Conservation (phyloP, 1,140 invertebrate genomes). For the Aricia agestis region DNA sequence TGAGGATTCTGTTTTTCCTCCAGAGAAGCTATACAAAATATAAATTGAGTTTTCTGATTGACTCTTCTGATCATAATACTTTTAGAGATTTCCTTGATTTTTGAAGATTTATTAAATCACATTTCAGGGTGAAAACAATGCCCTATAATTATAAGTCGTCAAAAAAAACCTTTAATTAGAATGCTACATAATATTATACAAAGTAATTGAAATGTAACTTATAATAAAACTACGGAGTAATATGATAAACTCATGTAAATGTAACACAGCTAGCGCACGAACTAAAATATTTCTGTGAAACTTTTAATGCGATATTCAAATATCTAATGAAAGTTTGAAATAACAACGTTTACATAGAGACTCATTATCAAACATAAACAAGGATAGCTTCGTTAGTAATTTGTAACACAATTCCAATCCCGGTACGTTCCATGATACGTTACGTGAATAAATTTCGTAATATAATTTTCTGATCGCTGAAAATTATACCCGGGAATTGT, state of each 20-base stretch:
- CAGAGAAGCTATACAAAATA: not conserved
- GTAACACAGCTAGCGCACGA: not conserved
- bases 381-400: not conserved
- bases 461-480: not conserved
- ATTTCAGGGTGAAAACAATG: too few species aligned
- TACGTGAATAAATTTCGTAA: constrained; percentile 9
- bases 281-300: not conserved
- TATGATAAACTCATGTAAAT: not conserved
- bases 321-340: not conserved
- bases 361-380: not conserved
- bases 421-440: not conserved
- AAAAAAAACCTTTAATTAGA: too few species aligned
- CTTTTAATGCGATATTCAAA: not conserved
- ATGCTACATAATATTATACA: too few species aligned
- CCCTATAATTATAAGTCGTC: too few species aligned
- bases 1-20: not conserved
- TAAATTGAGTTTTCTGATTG: not conserved
- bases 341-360: not conserved
- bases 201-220: not conserved
- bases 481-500: not conserved
- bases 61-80: not conserved
- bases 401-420: constrained; percentile 7
- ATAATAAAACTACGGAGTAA: not conserved
- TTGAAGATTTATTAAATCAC: too few species aligned
- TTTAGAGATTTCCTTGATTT: too few species aligned